Percentiles rank a stretch among this genome's conserved stretches.
These are phyloP conservation scores for cattle (Bos taurus) DNA, from an alignment of 2,113 vertebrate genomes.

Conservation along the genomic window DNA sequence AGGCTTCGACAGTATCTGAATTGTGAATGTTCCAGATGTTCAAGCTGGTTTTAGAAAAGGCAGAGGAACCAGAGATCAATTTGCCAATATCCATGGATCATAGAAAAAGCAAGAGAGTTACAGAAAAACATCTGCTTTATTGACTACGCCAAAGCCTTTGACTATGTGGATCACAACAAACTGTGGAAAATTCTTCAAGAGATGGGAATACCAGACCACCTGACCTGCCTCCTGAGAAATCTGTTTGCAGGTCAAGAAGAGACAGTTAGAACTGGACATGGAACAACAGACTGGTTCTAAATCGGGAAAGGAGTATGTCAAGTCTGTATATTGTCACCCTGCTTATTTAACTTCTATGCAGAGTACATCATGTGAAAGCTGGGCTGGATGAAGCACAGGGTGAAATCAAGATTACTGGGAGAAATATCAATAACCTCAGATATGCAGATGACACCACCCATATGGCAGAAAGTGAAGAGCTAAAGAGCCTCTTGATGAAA, in stretches of 20 bases:
- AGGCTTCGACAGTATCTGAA: background rate
- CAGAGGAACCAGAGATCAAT: background rate
- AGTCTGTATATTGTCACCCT: background rate
- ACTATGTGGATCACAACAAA: background rate
- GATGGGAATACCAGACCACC: background rate
- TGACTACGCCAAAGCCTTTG: background rate
- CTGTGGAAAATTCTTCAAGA: background rate
- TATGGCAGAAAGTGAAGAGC: background rate
- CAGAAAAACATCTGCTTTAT: background rate
- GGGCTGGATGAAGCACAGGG: background rate
- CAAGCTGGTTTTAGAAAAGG: background rate
- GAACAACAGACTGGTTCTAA: background rate
- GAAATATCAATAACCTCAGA: background rate
- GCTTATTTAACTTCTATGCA: background rate
- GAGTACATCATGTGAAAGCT: background rate
- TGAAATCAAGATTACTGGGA: background rate
- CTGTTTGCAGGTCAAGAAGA: background rate
- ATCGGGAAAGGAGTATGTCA: background rate
- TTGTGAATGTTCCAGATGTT: background rate
- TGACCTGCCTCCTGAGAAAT: background rate
- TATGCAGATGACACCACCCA: rapidly evolving
- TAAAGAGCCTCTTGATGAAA: background rate
- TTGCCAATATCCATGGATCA: background rate
- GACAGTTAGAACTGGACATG: background rate
- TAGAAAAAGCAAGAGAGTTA: background rate